Evolutionary conservation across 2,797 vertebrate species (phyloP).

Genomic region (Holocentrus rufus): DNA sequence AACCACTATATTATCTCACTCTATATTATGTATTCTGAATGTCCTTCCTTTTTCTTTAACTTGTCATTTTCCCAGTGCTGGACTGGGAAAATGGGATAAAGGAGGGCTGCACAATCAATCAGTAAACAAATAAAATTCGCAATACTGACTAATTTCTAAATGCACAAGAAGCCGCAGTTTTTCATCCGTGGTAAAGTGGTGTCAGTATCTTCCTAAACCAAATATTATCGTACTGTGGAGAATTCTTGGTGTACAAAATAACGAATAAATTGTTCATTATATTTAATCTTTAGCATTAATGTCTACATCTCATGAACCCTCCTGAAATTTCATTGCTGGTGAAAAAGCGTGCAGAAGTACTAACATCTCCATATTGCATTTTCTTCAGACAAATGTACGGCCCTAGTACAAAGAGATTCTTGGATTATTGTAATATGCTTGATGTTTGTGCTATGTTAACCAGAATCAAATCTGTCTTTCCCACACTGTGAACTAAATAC

Average conservation of each 20-base stretch:
- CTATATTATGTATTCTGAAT: background rate
- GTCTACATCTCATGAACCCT: background rate
- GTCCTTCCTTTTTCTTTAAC: background rate
- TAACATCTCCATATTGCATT: too few species aligned
- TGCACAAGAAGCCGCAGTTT: too few species aligned
- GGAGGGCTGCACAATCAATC: background rate
- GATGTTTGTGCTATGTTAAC: too few species aligned
- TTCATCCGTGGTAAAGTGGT: too few species aligned
- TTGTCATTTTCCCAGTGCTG: background rate
- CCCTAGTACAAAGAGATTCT: background rate
- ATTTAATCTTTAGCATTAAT: background rate
- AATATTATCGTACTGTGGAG: too few species aligned
- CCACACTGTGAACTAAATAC: background rate
- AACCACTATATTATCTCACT: slow-evolving; percentile 36
- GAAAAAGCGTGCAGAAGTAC: background rate
- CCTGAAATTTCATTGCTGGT: background rate
- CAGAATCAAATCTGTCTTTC: background rate
- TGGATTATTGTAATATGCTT: background rate
- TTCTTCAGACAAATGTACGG: background rate
- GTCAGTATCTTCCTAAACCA: too few species aligned
- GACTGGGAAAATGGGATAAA: too few species aligned
- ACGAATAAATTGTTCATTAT: too few species aligned
- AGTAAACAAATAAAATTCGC: too few species aligned
- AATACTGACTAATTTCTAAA: too few species aligned
- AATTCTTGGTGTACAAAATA: too few species aligned